Base-by-base conservation (phyloP, 2,888 invertebrate species). In the Portevinia maculata region DNA sequence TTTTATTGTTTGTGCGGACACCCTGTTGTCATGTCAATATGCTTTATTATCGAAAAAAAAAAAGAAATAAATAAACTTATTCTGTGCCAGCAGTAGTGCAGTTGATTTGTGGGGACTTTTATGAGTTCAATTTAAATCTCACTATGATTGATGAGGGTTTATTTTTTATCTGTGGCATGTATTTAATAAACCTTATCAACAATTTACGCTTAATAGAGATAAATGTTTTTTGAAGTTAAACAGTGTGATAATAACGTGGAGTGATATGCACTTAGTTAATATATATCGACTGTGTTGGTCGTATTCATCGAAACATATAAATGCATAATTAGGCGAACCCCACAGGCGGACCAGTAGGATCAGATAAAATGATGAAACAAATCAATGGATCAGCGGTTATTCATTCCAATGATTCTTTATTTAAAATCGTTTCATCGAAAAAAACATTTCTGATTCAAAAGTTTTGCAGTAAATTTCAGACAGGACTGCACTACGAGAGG, bases 61-160 rank as follows among this genome's bases (percentile, higher is more conserved):
- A 28, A 48, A 5, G 21, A 30, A 15, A 13, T 13, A 15, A 39
- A 39, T 13, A 37, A 50, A 70, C 24, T 24, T 3, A 70, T 59
- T 30, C 46, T 15, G 44, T 55, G 46, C 24, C 55, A 55, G 46
- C 67, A 57, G 46, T 53, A 53, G 65, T 53, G 53, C 44, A 24
- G 53, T 21, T 53, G 65, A 67, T 76, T 53, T 69, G 53, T 53
- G 50, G 75, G 69, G 15, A 24, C 44, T 52, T 67, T 69, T 37
- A 46, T 53, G 55, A 21, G 52, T 39, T 62, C 62, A 55, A 69
- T 57, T 76, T 52, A 9, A 67, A 62, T 55, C 17, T 24, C 7
- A 21, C 59, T 11, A 46, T 76, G 70, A 76, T 76, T 62, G 70
- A 76, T 76, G 48, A 41, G 55, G 24, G 41, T 62, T 69, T n/a